Evolutionary conservation across 1,140 invertebrate genomes (phyloP), one percentile per base, ranked within the genome.

Genomic region (Maconellicoccus hirsutus): DNA sequence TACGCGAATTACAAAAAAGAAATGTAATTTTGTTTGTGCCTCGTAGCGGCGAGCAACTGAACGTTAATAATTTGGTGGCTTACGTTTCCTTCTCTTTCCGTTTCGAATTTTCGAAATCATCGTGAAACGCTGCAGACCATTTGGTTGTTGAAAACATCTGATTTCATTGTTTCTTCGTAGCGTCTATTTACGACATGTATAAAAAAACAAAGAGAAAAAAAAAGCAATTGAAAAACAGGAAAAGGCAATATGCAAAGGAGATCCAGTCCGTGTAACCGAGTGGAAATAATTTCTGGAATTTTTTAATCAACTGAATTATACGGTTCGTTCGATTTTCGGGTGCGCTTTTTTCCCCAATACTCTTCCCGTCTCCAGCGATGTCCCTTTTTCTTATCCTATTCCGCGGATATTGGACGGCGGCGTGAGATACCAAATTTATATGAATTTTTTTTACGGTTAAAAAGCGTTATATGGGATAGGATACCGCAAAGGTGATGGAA

Each of bases 241-340:
- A 52, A 52, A 52, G 42, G 42, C 42, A 52, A 52, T 52, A 52
- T 52, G 42, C 42, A 52, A 52, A 52, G 42, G n/a, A 52, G 42
- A 52, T 16, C 4, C 42, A 52, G 42, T 52, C 42, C 3, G 42
- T 52, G 42, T 52, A 52, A 52, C 42, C 42, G 42, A 52, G 42
- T 52, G 42, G 42, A 52, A 52, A 52, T 52, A 52, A 52, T 52
- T 52, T 52, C 42, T 52, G 42, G 42, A 52, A 52, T 52, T 52
- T 52, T 52, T 52, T 52, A 52, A 52, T 52, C 42, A 52, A 52
- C 42, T 19, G 42, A 52, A 52, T 52, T 52, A 52, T 52, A 52
- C 42, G 42, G 42, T 52, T 52, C 42, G 42, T 52, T 52, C 42
- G 42, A 52, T 52, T 16, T 52, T 52, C n/a, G 42, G 12, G 29